Evolutionary conservation across 2,888 invertebrate genomes (phyloP), one percentile per base, ranked within the genome.

Genomic region (Pilophorus perplexus): DNA sequence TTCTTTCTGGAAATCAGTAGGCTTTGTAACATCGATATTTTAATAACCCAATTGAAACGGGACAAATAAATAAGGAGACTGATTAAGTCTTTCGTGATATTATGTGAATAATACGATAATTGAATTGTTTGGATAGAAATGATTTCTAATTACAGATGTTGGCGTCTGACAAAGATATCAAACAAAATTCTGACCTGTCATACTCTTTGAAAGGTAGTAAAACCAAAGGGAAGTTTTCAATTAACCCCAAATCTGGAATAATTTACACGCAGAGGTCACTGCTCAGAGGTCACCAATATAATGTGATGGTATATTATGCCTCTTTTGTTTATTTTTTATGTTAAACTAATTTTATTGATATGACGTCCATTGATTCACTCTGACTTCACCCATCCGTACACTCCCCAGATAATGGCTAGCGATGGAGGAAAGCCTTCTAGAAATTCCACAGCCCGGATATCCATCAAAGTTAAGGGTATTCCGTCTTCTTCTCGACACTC

Each of bases 151-250:
- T 48, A 5, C 79, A 89, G 85, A 88, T 93, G 72, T 80, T 88
- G 71, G 93, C 94, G 8, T 83, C 85, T 72, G 94, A 95, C 28
- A 55, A 65, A 33, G 65, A 65, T 27, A 25, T 2, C 1, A 55
- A 55, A 5, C 20, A 25, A 16, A 65, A 65, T 23, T 28, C 37
- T 62, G 83, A 86, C 72, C 84, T 94, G 71, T 85, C 85, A 18
- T 94, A 93, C 81, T 84, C 86, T 74, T 85, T 86, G 55, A 86
- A 86, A 76, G 86, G 88, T 10, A 89, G 90, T 12, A 82, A 85
- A 71, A 88, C 87, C 55, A 86, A 86, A 71, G 86, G 87, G 25
- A 85, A 86, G 74, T 89, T 94, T 79, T 86, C 85, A 70, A 89
- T 95, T 70, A 86, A 92, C 79, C 85, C 87, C 16, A 79, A 79